Evolutionary conservation across 2,888 invertebrate genomes (phyloP), one percentile per base, ranked within the genome.

Genomic region (Archips crataeganus): DNA sequence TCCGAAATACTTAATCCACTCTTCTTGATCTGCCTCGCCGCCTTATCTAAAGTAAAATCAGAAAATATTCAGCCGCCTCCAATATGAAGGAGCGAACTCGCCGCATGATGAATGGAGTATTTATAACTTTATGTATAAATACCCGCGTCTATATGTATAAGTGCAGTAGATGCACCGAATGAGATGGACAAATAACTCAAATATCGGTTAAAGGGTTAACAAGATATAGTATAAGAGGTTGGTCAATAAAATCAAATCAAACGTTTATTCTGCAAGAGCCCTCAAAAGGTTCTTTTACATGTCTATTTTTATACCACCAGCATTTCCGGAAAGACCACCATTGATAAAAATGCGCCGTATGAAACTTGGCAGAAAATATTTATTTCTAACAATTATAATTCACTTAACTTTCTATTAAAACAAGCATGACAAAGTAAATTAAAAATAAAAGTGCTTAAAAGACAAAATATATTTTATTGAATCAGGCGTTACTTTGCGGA

Each of bases 91-190:
- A 54, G 6, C 32, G 13, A 57, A 9, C 23, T 8, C 10, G n/a
- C 8, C 9, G 36, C 59, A 59, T n/a, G 10, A 62, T 62, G 45
- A 62, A 62, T 42, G 42, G 11, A 5, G 23, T 62, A 62, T 62
- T 62, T 45, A 62, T 62, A 62, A 3, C 39, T 42, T 23, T 23
- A 3, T 45, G 2, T 45, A 45, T 62, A 45, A 45, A 62, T 62
- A 62, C 6, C 36, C 23, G 5, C 2, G 62, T 5, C 32, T 4
- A 11, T 10, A 23, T 1, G 1, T 23, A 2, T 54, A 23, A 23
- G 54, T 54, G 54, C 54, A 54, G n/a, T 15, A 54, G 10, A 57
- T 57, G 57, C 11, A 11, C 32, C 32, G 57, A 57, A 57, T 32
- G 10, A 32, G 32, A 11, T 11, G 32, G 32, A 57, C 57, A 32